A percentile compares a stretch with the other conserved stretches of the same genome.
These are phyloP conservation scores for Arion vulgaris DNA, from an alignment of 1,140 invertebrate genomes.

Conservation along the genomic window DNA sequence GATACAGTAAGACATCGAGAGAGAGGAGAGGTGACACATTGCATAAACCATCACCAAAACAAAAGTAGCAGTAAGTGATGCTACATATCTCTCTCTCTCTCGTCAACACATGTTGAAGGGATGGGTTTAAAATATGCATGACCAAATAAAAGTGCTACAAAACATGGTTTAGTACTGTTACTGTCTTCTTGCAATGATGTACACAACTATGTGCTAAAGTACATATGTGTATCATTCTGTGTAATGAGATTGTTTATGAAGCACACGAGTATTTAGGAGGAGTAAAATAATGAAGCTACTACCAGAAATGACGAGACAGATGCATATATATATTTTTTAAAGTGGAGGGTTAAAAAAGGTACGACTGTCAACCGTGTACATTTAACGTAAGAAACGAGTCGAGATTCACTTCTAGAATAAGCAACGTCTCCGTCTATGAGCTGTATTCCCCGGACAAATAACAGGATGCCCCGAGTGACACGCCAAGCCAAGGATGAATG, in stretches of 20 bases:
- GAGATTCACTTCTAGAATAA: too few species aligned
- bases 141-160: neutral
- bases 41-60: neutral
- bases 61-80: neutral
- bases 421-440: neutral
- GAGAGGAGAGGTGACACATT: neutral
- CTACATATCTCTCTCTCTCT: constrained; percentile 51
- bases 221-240: too few species aligned
- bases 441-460: neutral
- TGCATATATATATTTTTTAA: neutral
- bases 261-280: too few species aligned
- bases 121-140: neutral
- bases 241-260: too few species aligned
- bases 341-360: neutral
- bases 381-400: neutral
- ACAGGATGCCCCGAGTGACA: neutral
- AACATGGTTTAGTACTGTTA: neutral
- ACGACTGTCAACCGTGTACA: too few species aligned
- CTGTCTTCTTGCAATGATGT: too few species aligned
- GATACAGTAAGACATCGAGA: neutral
- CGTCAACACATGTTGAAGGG: neutral
- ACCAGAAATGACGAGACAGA: neutral
- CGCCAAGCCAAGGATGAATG: constrained; percentile 1
- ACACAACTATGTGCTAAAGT: too few species aligned
- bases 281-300: neutral